These are phyloP conservation scores for Syngnathus floridae DNA, from an alignment of 2,113 vertebrate genomes.

Conservation along the genomic window DNA sequence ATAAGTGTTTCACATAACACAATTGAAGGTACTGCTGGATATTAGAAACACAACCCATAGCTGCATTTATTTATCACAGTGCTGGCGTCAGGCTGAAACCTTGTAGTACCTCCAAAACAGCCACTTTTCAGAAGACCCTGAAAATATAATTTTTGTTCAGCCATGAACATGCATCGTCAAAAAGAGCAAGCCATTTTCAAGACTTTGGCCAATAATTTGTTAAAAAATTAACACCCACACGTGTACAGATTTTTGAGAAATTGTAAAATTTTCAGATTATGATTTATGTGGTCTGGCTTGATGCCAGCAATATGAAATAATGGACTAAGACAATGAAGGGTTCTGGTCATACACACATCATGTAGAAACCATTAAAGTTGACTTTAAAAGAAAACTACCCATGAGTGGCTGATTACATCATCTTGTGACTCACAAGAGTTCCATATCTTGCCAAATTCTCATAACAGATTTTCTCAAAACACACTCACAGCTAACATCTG, in stretches of 20 bases:
- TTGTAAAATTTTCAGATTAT: too few relatives aligned
- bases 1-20: constrained; percentile 35
- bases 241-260: too few relatives aligned
- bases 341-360: constrained; percentile 17
- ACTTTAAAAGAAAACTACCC: constrained; percentile 2
- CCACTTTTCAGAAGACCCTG: too few relatives aligned
- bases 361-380: constrained; percentile 22
- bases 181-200: too few relatives aligned
- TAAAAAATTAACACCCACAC: too few relatives aligned
- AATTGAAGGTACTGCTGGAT: constrained; percentile 57
- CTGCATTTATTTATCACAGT: not conserved
- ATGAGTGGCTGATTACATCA: constrained; percentile 7
- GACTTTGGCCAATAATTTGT: too few relatives aligned
- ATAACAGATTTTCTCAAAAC: not conserved
- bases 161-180: too few relatives aligned
- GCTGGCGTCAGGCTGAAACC: too few relatives aligned
- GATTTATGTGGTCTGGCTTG: too few relatives aligned
- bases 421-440: not conserved
- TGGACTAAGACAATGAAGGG: constrained; percentile 20
- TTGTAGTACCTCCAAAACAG: too few relatives aligned
- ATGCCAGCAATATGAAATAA: constrained; percentile 16
- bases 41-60: too few relatives aligned
- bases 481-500: constrained; percentile 3
- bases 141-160: too few relatives aligned
- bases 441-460: not conserved